Base-by-base conservation (phyloP, 2,888 invertebrate species). In the Phasia obesa region DNA sequence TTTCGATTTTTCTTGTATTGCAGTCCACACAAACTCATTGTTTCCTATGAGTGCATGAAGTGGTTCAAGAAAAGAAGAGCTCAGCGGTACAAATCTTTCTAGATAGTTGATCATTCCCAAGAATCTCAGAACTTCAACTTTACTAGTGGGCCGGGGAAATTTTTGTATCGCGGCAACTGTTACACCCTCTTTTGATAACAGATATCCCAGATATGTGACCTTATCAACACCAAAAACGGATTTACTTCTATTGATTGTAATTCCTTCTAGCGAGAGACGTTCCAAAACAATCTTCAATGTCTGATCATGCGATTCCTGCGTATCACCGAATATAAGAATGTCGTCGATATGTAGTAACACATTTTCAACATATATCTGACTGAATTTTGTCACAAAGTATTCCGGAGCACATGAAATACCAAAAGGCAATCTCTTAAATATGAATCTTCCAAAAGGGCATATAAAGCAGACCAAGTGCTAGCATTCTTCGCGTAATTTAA, bases 21-120 rank as follows among this genome's bases (percentile, higher is more conserved):
- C n/a, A 0, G 31, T 4, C 65, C 65, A 75, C 0, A 62, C 44
- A 19, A 62, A 73, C 13, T 59, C 35, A 17, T 15, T 42, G 17
- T 49, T 65, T 49, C 57, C 74, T 11, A 57, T 17, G 13, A 57
- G 23, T 4, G 49, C n/a, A n/a, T n/a, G 64, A 6, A 75, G 57
- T 35, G 64, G 49, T 49, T 65, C n/a, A n/a, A n/a, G n/a, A n/a
- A n/a, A n/a, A n/a, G n/a, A n/a, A n/a, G n/a, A n/a, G n/a, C n/a
- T n/a, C n/a, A n/a, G n/a, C 57, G 13, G 57, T 21, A 75, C 35
- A 17, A 75, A 65, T 15, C 55, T 80, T 3, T 44, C 51, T 2
- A 69, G n/a, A 27, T 21, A 80, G 15, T 74, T 74, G 1, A 80
- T 69, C 67, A 80, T 74, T 2, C 80, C 80, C n/a, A 74, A 47